Evolutionary conservation across 2,797 vertebrate species (phyloP), one percentile per base, ranked within the genome.

Genomic region (Gymnodraco acuticeps): DNA sequence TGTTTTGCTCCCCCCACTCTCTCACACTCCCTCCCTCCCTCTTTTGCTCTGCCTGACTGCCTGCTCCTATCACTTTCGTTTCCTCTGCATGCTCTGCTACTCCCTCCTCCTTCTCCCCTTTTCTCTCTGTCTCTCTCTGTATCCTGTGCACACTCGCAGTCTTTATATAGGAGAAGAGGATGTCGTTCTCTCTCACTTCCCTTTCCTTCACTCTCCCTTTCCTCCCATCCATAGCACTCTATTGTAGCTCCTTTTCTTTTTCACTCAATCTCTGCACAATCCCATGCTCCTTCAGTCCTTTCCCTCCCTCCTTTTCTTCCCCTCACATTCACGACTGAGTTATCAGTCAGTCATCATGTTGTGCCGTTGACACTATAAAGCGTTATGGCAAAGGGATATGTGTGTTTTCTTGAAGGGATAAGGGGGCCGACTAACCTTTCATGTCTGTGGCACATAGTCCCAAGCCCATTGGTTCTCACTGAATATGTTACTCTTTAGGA

Each of bases 21-120:
- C 71, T 46, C 60, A 38, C 67, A 43, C 83, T 61, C 73, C 60
- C 83, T 78, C 73, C 60, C 83, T 78, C 60, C 63, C 67, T 67
- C 55, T 72, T 12, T 70, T 33, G 76, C 82, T 90, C 76, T 85
- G 87, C 83, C 74, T 88, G 66, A 74, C 75, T 81, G 87, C 73
- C 75, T 80, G 80, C 72, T 82, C 61, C 72, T 15, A 64, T 84
- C 79, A 19, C 77, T 79, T 70, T 72, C 59, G 14, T 77, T 70
- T 81, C 59, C 59, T 66, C 66, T 70, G 65, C 73, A 54, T 72
- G 64, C 70, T 70, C 70, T 64, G 51, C 67, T 45, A 54, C 60
- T 70, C 67, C 61, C 53, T 56, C 65, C 31, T 20, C 33, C 17
- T 47, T 55, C 54, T 20, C 50, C 19, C 20, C 23, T 51, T 56